Percentiles rank a stretch among this genome's conserved stretches.
Conservation (phyloP, 2,888 invertebrate species). For the Deroplatys truncata region DNA sequence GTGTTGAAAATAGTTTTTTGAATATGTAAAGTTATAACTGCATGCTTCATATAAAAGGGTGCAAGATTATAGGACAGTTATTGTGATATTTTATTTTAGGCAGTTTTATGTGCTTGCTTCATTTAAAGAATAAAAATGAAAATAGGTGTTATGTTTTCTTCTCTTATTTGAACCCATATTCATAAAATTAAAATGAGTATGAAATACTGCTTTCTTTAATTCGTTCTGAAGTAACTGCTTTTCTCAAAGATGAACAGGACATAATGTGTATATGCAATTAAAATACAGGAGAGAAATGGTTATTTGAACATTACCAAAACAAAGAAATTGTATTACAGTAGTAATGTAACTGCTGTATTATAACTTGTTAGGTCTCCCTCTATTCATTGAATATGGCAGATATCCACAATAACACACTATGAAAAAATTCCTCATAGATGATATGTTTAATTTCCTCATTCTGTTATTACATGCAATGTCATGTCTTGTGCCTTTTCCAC, state of each 20-base stretch:
- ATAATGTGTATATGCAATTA: too few species aligned
- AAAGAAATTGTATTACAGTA: too few species aligned
- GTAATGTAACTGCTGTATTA: too few species aligned
- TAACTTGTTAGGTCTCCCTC: too few species aligned
- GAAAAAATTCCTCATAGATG: too few species aligned
- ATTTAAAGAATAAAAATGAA: background rate
- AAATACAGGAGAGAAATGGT: too few species aligned
- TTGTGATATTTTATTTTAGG: background rate
- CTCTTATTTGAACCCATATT: background rate
- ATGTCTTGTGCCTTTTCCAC: too few species aligned
- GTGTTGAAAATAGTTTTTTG: background rate
- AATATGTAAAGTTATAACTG: background rate
- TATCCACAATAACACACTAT: too few species aligned
- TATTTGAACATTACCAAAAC: too few species aligned
- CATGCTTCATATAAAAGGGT: background rate
- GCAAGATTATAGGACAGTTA: background rate
- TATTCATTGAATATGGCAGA: too few species aligned
- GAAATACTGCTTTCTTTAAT: background rate
- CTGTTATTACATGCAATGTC: too few species aligned
- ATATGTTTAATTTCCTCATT: too few species aligned
- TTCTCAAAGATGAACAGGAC: background rate
- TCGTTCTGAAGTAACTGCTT: background rate
- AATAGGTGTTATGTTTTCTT: background rate
- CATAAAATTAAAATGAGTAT: background rate
- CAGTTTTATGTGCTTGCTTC: background rate